Evolutionary conservation across 1,140 invertebrate genomes (phyloP).

Genomic region (Hetaerina americana): DNA sequence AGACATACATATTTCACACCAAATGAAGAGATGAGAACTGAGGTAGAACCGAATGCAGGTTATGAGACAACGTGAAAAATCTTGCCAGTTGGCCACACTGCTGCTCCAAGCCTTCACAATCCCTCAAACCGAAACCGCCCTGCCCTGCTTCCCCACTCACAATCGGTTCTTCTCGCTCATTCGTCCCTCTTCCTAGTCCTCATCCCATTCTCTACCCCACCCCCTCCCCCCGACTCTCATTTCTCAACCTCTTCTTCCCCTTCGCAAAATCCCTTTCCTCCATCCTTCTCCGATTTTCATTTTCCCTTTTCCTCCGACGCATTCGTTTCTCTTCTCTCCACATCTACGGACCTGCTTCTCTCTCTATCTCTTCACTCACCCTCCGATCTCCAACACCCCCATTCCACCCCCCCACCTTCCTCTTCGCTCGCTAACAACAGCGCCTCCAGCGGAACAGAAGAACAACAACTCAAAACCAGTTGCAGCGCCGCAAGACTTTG

Average conservation of each 20-base stretch:
- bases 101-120: neutral
- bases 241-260: neutral
- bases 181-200: neutral
- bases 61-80: neutral
- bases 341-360: no score
- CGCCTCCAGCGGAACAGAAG: neutral
- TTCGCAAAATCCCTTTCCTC: neutral
- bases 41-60: neutral
- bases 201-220: no score
- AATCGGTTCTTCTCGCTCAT: neutral
- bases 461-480: neutral
- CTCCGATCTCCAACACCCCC: no score
- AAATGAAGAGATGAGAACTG: no score
- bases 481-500: neutral
- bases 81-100: neutral
- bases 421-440: neutral
- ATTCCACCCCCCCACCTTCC: no score
- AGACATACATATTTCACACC: no score
- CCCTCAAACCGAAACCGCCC: neutral
- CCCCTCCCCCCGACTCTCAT: neutral
- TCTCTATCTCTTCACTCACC: neutral
- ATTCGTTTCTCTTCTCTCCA: no score
- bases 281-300: neutral
- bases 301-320: neutral
- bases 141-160: neutral